Evolutionary conservation across 2,797 vertebrate genomes (phyloP), one percentile per base, ranked within the genome.

Genomic region (Sebastes diaconus): DNA sequence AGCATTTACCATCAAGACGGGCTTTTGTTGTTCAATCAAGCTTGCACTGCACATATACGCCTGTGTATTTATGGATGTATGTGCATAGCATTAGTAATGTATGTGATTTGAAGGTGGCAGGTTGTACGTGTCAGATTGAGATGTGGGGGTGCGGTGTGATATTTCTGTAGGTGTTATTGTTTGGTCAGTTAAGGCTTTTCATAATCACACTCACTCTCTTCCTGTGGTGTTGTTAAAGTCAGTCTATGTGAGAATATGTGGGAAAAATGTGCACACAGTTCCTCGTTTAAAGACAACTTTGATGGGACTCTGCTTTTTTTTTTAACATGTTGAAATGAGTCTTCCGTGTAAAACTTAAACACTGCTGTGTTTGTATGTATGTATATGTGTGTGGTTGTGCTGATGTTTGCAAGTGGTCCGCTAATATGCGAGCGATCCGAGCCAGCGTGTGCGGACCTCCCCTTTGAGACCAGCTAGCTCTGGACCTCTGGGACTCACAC

Each of bases 121-220:
- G 86, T 90, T 94, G 93, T 91, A 88, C 29, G 88, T 93, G 93
- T 93, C 92, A 93, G 80, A 86, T 92, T 86, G 87, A 91, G 90
- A 90, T 90, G 86, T 90, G 90, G 75, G 86, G 75, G 90, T 72
- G 84, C 24, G 39, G 88, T 91, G 91, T 92, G 84, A 95, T 91
- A 90, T 91, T 84, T 81, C 79, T 81, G 91, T 89, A 88, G 90
- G 93, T 89, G 93, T 94, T 93, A 89, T 92, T 93, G 90, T 95
- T 90, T 90, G 91, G 92, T 93, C 93, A 94, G 88, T 90, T 88
- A 68, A 84, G 77, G 82, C 80, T 88, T 92, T 90, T 91, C 75
- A 76, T 83, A 79, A 91, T 93, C 87, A 68, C 90, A 85, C 89
- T 88, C 68, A 75, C 85, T 88, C 84, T 85, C 83, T 83, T 88